Percentiles rank a stretch among this genome's conserved stretches.
These are phyloP conservation scores for Amphiprion clarkii DNA, from an alignment of 2,797 vertebrate genomes.

Conservation along the genomic window DNA sequence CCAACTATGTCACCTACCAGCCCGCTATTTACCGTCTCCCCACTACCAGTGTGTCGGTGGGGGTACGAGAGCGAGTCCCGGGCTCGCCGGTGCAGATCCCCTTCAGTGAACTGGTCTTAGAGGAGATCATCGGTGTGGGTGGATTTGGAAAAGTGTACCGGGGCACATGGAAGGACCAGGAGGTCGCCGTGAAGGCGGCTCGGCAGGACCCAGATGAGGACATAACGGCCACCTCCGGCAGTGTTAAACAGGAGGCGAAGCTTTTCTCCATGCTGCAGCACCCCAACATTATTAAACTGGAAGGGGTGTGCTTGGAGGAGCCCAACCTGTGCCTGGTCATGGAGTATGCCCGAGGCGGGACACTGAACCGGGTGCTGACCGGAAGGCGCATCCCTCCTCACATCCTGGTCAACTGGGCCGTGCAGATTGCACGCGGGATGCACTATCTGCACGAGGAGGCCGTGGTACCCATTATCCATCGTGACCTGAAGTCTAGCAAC, in stretches of 20 bases:
- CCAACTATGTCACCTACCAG: constrained; percentile 89
- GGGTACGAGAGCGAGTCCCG: constrained; percentile 75
- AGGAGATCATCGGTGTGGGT: constrained; percentile 95
- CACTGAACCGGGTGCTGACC: constrained; percentile 91
- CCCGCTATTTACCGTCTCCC: constrained; percentile 84
- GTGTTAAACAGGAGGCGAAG: constrained; percentile 93
- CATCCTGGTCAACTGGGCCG: constrained; percentile 96
- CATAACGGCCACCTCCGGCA: constrained; percentile 90
- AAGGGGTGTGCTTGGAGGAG: constrained; percentile 93
- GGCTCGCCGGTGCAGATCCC: constrained; percentile 87
- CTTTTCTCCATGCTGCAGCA: constrained; percentile 95
- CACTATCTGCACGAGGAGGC: constrained; percentile 95
- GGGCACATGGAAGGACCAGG: constrained; percentile 92
- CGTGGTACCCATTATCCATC: constrained; percentile 93
- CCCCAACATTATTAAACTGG: constrained; percentile 93
- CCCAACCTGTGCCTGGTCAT: constrained; percentile 96
- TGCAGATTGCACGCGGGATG: constrained; percentile 97
- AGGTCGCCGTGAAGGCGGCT: constrained; percentile 96
- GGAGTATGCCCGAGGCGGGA: constrained; percentile 95
- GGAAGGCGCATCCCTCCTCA: constrained; percentile 94
- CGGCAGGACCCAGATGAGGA: constrained; percentile 95
- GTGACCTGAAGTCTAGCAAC: constrained; percentile 97
- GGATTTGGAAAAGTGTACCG: constrained; percentile 96
- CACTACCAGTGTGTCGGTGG: constrained; percentile 58
- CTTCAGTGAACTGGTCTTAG: constrained; percentile 90